Percentiles rank a stretch among this genome's conserved stretches.
Conservation (phyloP, 2,113 vertebrate genomes). For the Xenopus borealis region DNA sequence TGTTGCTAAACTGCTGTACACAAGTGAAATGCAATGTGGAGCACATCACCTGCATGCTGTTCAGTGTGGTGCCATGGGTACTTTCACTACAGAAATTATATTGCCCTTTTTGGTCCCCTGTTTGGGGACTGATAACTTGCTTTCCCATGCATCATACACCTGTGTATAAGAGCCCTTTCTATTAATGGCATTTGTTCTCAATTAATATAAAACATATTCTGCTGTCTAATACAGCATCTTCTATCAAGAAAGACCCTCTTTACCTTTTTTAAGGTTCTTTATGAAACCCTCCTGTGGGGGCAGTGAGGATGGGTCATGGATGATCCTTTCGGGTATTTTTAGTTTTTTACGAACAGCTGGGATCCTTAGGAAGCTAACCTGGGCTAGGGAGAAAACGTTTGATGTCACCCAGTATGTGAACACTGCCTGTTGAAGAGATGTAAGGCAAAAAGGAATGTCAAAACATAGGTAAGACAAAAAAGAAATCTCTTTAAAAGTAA, state of each 20-base stretch:
- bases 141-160: too few relatives aligned
- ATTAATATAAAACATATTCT: too few relatives aligned
- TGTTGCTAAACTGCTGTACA: too few relatives aligned
- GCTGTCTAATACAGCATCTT: too few relatives aligned
- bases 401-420: conserved; percentile 89
- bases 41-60: too few relatives aligned
- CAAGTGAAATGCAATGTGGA: too few relatives aligned
- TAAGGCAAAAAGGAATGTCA: background rate
- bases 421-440: conserved; percentile 65
- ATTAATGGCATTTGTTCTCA: background rate
- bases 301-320: conserved; percentile 57
- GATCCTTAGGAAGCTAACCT: conserved; percentile 74
- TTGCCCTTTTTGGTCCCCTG: too few relatives aligned
- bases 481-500: too few relatives aligned
- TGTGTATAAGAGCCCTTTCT: background rate
- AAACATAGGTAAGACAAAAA: too few relatives aligned
- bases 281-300: conserved; percentile 68
- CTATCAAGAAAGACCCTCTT: background rate
- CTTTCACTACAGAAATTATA: too few relatives aligned
- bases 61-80: too few relatives aligned
- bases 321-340: conserved; percentile 69
- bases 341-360: conserved; percentile 66
- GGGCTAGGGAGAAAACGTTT: conserved; percentile 78
- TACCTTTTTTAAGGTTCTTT: conserved; percentile 71
- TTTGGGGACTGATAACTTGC: too few relatives aligned